Percentiles rank a stretch among this genome's conserved stretches.
Evolutionary conservation across 2,113 vertebrate species (phyloP).

Genomic region (Aleadryas rufinucha): DNA sequence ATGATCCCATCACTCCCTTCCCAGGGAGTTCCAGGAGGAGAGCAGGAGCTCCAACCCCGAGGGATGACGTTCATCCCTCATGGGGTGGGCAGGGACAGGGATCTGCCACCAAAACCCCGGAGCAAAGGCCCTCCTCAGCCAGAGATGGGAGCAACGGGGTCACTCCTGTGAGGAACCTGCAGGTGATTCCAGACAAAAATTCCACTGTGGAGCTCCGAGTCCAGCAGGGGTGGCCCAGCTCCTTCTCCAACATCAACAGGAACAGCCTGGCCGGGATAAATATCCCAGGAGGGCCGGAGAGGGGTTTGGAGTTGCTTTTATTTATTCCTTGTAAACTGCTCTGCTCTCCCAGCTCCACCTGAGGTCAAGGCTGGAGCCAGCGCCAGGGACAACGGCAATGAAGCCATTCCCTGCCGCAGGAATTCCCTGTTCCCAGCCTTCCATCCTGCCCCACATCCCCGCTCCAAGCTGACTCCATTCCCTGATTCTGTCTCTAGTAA

Average conservation of each 20-base stretch:
- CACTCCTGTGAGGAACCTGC: not conserved
- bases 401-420: accelerated
- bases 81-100: accelerated
- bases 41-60: not conserved
- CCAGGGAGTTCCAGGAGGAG: not conserved
- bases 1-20: not conserved
- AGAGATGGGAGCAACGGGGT: accelerated
- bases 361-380: not conserved
- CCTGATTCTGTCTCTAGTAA: not conserved
- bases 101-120: not conserved
- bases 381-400: accelerated
- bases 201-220: accelerated
- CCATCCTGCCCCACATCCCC: not conserved
- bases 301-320: not conserved
- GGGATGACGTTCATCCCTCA: accelerated
- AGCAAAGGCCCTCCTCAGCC: not conserved
- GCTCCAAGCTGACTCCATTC: not conserved
- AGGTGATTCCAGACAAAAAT: not conserved
- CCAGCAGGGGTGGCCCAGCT: not conserved
- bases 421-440: not conserved
- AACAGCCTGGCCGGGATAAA: not conserved
- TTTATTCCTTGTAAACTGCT: not conserved
- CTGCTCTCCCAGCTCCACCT: not conserved
- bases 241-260: not conserved
- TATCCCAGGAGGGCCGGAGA: not conserved